Base-by-base conservation (phyloP, 2,113 vertebrate species). In the Thamnaconus septentrionalis region DNA sequence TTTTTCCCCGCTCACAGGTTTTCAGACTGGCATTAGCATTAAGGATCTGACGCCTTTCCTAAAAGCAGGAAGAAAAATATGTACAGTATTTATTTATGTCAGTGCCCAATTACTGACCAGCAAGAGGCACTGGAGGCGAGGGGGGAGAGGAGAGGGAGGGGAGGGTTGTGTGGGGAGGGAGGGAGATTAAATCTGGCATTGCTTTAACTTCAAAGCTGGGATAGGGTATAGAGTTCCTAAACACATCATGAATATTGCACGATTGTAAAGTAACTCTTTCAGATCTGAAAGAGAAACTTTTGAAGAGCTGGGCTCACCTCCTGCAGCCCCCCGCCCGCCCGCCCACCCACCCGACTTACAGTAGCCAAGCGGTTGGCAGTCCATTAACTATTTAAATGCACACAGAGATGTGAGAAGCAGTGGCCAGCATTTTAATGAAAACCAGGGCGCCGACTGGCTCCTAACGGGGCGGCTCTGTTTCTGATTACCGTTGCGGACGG, bases 371-470 rank as follows among this genome's bases (percentile, higher is more conserved):
- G 70, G 61, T 80, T 71, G 85, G 80, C 80, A 74, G 83, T 84
- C 76, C 89, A 91, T 90, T 91, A 92, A 92, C 89, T 89, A 91
- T 92, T 90, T 82, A 92, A 81, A 87, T 85, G 85, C 85, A 88
- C 84, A 84, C 76, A 68, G 86, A 85, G 86, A 86, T 84, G 77
- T 75, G 79, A 87, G 82, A 76, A 79, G 79, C 43, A 80, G 82
- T 82, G 78, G 84, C 78, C 85, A 81, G 88, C 79, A 90, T 89
- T 84, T 89, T 89, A 88, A 91, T 91, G 86, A 88, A 90, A 89
- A 83, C 59, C 82, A 83, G 85, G 72, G 66, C 56, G 69, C 5
- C 50, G 71, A 69, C 51, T 73, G 75, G 82, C 72, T 88, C 79
- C 82, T 86, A 77, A 71, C 53, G 78, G 81, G 66, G 74, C 53